Percentiles rank a stretch among this genome's conserved stretches.
These are phyloP conservation scores for Solea senegalensis DNA, from an alignment of 2,113 vertebrate species.

Conservation along the genomic window DNA sequence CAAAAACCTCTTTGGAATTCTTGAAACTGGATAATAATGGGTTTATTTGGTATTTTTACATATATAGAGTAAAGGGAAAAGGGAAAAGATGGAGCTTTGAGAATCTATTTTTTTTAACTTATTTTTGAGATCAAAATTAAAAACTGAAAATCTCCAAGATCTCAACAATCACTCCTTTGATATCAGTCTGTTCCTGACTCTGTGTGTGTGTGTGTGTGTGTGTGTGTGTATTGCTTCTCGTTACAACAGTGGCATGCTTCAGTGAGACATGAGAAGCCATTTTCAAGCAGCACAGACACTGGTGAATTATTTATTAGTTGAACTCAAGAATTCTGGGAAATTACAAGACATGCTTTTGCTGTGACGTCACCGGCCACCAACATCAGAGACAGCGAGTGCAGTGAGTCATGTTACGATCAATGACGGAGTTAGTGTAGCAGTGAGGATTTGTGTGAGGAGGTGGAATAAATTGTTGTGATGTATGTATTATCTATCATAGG, in stretches of 20 bases:
- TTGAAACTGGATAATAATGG: too few relatives aligned
- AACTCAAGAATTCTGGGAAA: conserved; percentile 12
- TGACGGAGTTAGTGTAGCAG: neutral
- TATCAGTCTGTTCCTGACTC: too few relatives aligned
- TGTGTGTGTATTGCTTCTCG: too few relatives aligned
- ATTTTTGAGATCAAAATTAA: too few relatives aligned
- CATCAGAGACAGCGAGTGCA: neutral
- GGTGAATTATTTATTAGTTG: conserved; percentile 42
- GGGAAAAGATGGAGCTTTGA: too few relatives aligned
- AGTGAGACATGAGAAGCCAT: conserved; percentile 17
- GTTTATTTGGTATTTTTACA: too few relatives aligned
- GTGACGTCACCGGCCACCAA: conserved; percentile 45
- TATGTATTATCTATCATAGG: neutral
- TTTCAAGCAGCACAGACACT: neutral
- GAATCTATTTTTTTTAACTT: too few relatives aligned
- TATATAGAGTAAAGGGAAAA: too few relatives aligned
- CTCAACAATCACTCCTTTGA: too few relatives aligned
- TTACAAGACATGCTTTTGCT: conserved; percentile 9
- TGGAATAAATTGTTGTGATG: neutral
- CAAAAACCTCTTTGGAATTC: too few relatives aligned
- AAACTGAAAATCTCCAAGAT: too few relatives aligned
- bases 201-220: too few relatives aligned
- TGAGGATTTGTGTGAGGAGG: neutral
- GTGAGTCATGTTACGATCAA: conserved; percentile 9
- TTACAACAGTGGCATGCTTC: neutral